Evolutionary conservation across 92 coral and sea anemone genomes (phyloP), one percentile per base, ranked within the genome.

Genomic region (Parazoanthus atlanticus): DNA sequence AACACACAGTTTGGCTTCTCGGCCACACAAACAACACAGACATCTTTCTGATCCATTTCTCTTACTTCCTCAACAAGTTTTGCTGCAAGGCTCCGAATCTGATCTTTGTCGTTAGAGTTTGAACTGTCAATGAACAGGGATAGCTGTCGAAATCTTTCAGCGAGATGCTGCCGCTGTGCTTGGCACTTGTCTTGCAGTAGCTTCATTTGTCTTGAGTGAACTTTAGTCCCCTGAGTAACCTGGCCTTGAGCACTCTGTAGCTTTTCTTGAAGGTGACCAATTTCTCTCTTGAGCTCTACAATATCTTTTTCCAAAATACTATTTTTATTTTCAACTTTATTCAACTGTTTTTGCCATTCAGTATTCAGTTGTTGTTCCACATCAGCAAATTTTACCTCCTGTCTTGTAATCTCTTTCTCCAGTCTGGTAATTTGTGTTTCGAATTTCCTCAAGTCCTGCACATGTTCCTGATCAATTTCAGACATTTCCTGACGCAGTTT

Each of bases 1-100:
- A 90, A 47, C 15, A 90, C 93, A 90, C 93, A 90, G 58, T 90
- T 90, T 9, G 93, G 90, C 61, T 90, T 90, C 65, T 90, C 91
- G 7, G 76, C 80, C 30, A 89, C 52, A 64, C 93, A 90, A 1
- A 88, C 89, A 33, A 90, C 86, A 41, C 93, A 90, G 8, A 75
- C 89, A 74, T 90, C 93, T 80, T 88, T 90, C 49, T 76, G 91
- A 85, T 89, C 89, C 88, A 88, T 90, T 74, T 90, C 93, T 34
- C 89, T 86, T 21, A 87, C 80, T 52, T 90, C 93, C 65, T 82
- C 49, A 26, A 89, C 81, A 70, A 84, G 66, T 11, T 89, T 54
- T 52, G 88, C 46, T 10, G 89, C 89, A 47, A 90, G 81, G 40
- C 38, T 65, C 28, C 74, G 78, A 7, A 86, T 81, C 33, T 75